Percentiles rank a stretch among this genome's conserved stretches.
Evolutionary conservation across 1,140 invertebrate genomes (phyloP).

Genomic region (Drosophila obscura): DNA sequence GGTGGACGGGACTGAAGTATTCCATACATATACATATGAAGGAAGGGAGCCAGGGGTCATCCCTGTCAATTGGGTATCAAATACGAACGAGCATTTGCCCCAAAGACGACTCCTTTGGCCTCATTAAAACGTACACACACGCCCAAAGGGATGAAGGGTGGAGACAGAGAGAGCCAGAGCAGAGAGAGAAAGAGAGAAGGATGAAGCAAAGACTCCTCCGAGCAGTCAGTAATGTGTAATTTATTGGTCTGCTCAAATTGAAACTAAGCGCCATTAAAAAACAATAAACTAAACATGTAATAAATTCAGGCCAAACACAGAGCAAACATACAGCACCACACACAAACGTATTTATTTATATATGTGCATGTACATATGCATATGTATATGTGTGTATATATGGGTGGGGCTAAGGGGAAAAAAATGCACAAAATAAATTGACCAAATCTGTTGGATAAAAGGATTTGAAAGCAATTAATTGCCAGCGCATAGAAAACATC

Average conservation of each 20-base stretch:
- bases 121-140: slow-evolving; percentile 41
- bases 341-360: slow-evolving; percentile 5
- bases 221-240: slow-evolving; percentile 71
- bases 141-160: too few relatives aligned
- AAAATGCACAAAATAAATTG: slow-evolving; percentile 77
- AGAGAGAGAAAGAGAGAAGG: slow-evolving; percentile 8
- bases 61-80: slow-evolving; percentile 44
- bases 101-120: slow-evolving; percentile 43
- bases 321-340: slow-evolving; percentile 13
- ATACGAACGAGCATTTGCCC: slow-evolving; percentile 7
- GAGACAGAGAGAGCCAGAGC: background rate
- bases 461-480: slow-evolving; percentile 82
- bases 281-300: slow-evolving; percentile 81
- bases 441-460: slow-evolving; percentile 81
- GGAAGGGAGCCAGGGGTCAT: slow-evolving; percentile 17
- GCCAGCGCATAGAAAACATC: slow-evolving; percentile 64
- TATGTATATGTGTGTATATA: slow-evolving; percentile 2
- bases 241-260: slow-evolving; percentile 77
- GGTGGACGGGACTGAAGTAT: too few relatives aligned
- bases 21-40: too few relatives aligned
- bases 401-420: slow-evolving; percentile 2
- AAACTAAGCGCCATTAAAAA: slow-evolving; percentile 80
- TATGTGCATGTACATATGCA: slow-evolving; percentile 7
- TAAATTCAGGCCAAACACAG: slow-evolving; percentile 61
- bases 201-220: slow-evolving; percentile 14